phyloP scores from a whole-genome alignment of 2,113 vertebrate species.

The Sylvietta virens region DNA sequence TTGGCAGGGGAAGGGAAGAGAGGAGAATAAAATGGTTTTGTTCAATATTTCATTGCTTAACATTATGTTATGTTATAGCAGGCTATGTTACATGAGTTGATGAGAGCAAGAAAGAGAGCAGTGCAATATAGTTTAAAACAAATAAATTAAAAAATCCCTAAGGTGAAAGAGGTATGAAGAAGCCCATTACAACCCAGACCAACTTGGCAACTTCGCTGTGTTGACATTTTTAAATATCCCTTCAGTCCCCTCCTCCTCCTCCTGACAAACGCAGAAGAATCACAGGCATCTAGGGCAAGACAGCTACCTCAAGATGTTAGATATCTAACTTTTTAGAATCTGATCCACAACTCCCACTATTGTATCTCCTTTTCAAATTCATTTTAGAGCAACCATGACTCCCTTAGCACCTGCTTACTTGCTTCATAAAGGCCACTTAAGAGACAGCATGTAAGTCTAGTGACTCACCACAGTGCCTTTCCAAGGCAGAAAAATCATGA shows the following conservation, averaged over 20 bases:
- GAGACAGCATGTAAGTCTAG: background rate
- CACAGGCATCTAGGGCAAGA: background rate
- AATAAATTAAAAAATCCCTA: background rate
- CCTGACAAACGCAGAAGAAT: background rate
- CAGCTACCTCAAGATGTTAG: background rate
- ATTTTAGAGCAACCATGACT: background rate
- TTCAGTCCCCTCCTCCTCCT: background rate
- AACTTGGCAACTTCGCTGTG: background rate
- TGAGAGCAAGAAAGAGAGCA: background rate
- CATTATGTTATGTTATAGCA: background rate
- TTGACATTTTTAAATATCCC: conserved; percentile 1
- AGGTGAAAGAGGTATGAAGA: background rate
- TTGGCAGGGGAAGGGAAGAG: background rate
- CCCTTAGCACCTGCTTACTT: background rate
- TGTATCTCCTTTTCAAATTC: background rate
- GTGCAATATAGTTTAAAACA: background rate
- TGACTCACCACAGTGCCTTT: conserved; percentile 12
- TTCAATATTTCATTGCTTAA: background rate
- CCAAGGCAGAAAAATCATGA: conserved; percentile 25
- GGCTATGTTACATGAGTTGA: background rate
- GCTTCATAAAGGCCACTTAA: background rate
- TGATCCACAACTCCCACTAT: background rate
- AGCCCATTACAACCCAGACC: background rate
- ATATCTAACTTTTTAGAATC: background rate
- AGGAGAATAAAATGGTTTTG: conserved; percentile 2